Evolutionary conservation across 2,888 invertebrate genomes (phyloP).

Genomic region (Oscheius sp.): DNA sequence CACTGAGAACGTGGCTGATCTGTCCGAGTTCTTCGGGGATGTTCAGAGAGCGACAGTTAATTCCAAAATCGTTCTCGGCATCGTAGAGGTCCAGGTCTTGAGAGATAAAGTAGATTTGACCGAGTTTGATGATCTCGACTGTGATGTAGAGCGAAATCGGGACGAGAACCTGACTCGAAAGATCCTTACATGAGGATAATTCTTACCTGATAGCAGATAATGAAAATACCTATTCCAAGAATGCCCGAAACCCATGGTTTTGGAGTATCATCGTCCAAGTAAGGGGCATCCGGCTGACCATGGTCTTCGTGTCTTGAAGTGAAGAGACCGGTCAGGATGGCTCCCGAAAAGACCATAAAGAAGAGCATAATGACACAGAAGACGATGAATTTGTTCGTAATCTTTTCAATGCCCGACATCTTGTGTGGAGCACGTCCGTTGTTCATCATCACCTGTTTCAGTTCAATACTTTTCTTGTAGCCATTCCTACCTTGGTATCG

Average conservation of each 20-base stretch:
- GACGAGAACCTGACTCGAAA: constrained; percentile 84
- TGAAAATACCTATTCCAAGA: constrained; percentile 53
- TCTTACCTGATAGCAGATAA: constrained; percentile 61
- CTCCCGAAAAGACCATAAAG: constrained; percentile 80
- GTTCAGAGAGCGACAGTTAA: constrained; percentile 83
- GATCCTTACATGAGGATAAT: background rate
- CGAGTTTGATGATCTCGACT: constrained; percentile 92
- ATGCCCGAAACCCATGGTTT: constrained; percentile 50
- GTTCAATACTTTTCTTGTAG: background rate
- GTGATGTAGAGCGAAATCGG: constrained; percentile 96
- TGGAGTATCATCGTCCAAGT: constrained; percentile 29
- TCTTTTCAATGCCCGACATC: constrained; percentile 86
- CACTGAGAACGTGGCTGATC: constrained; percentile 65
- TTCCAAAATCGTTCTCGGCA: constrained; percentile 81
- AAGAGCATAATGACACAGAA: constrained; percentile 88
- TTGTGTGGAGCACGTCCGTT: constrained; percentile 87
- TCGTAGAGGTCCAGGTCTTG: constrained; percentile 90
- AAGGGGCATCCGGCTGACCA: constrained; percentile 9
- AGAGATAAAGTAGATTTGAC: constrained; percentile 94
- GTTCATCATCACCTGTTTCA: constrained; percentile 82
- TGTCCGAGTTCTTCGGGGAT: constrained; percentile 86
- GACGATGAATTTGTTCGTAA: constrained; percentile 82
- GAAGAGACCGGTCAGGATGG: constrained; percentile 77
- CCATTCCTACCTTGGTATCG: constrained; percentile 86
- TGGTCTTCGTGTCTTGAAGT: constrained; percentile 9